These are phyloP conservation scores for Lanistes nyassanus DNA, from an alignment of 1,140 invertebrate species.

Conservation along the genomic window DNA sequence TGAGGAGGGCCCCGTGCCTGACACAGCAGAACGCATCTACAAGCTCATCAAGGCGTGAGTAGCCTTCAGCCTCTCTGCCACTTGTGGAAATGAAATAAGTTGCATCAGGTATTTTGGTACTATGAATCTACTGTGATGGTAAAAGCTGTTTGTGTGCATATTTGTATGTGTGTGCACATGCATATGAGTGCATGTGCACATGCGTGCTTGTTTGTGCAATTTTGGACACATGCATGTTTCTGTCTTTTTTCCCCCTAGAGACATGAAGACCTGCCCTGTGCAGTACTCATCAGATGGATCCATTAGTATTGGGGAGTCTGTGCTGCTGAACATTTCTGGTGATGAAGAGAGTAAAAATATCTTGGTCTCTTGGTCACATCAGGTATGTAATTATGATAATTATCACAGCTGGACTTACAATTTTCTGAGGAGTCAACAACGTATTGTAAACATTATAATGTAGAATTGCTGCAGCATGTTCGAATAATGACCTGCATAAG, in stretches of 20 bases:
- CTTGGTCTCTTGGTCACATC: constrained; percentile 95
- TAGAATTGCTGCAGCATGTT: no score
- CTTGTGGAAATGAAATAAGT: background rate
- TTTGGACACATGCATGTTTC: background rate
- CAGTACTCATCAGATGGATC: constrained; percentile 80
- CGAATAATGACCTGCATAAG: no score
- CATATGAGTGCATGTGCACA: background rate
- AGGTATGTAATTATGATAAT: constrained; percentile 67
- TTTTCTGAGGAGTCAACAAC: no score
- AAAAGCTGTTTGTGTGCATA: background rate
- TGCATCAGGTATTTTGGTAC: background rate
- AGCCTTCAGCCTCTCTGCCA: no score
- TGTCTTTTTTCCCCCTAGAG: constrained; percentile 48
- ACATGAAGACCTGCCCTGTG: constrained; percentile 80
- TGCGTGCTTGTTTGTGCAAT: background rate
- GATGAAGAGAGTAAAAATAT: constrained; percentile 82
- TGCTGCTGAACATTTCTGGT: constrained; percentile 88
- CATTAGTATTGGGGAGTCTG: constrained; percentile 84
- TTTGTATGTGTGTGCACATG: constrained; percentile 6
- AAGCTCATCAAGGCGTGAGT: constrained; percentile 68
- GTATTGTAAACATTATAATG: no score
- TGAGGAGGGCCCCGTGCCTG: constrained; percentile 79
- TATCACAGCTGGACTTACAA: no score
- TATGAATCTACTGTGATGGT: background rate
- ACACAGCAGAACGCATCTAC: constrained; percentile 84